These are phyloP conservation scores for Pedicia rivosa DNA, from an alignment of 2,888 invertebrate genomes.

Conservation along the genomic window DNA sequence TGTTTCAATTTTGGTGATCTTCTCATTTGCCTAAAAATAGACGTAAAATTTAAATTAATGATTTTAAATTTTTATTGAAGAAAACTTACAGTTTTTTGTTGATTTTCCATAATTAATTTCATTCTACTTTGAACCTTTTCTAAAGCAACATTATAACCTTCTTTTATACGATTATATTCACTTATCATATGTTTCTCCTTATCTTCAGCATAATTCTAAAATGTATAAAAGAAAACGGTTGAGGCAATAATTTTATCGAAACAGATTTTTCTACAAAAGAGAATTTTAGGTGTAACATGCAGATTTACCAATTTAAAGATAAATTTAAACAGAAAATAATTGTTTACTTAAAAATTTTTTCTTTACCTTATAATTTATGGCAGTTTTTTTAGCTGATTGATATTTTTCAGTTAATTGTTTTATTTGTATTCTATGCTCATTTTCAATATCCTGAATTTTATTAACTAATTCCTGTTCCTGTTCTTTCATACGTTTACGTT, in stretches of 20 bases:
- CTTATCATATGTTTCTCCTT: conserved; percentile 45
- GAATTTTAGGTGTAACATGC: too few species aligned
- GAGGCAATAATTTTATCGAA: too few species aligned
- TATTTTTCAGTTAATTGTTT: conserved; percentile 40
- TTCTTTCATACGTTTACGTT: conserved; percentile 12
- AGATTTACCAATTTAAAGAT: too few species aligned
- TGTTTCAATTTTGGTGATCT: too few species aligned
- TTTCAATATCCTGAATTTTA: conserved; percentile 27
- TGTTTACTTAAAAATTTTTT: too few species aligned
- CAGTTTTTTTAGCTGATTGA: conserved; percentile 43
- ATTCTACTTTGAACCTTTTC: conserved; percentile 12
- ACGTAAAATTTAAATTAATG: neutral
- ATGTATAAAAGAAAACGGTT: conserved; percentile 12
- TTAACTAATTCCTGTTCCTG: conserved; percentile 33
- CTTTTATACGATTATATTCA: conserved; percentile 46
- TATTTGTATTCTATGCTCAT: conserved; percentile 30
- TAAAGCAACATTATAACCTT: conserved; percentile 30
- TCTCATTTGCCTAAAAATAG: too few species aligned
- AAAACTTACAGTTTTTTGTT: conserved; percentile 5
- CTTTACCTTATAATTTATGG: conserved; percentile 39
- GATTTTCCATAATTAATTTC: conserved; percentile 15
- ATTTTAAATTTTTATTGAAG: neutral
- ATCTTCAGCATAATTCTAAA: conserved; percentile 42
- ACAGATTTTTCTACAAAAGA: too few species aligned
- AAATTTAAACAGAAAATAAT: too few species aligned